phyloP scores from a whole-genome alignment of 2,888 invertebrate genomes.

The Augiades crinisus region DNA sequence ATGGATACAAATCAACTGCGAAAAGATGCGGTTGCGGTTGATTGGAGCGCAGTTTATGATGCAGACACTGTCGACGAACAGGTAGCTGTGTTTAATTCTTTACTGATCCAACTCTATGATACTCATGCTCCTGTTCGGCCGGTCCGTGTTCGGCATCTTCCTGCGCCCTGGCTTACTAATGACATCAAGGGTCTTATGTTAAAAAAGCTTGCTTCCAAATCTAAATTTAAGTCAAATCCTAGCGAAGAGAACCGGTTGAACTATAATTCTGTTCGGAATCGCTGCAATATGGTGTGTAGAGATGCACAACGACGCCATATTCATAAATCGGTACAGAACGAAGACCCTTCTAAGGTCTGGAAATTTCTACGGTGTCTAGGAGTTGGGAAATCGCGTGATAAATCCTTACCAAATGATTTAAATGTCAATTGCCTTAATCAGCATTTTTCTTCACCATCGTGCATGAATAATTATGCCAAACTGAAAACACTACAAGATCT shows the following conservation, averaged over 20 bases:
- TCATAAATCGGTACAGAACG: no score
- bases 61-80: slow-evolving; percentile 10
- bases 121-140: slow-evolving; percentile 18
- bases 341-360: slow-evolving; percentile 1
- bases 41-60: no score
- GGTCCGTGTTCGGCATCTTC: slow-evolving; percentile 14
- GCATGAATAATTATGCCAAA: no score
- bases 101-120: slow-evolving; percentile 7
- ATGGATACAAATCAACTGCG: not conserved
- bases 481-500: no score
- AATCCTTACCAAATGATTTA: not conserved
- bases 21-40: no score
- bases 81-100: slow-evolving; percentile 9
- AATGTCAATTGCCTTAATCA: not conserved
- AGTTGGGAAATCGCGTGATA: not conserved
- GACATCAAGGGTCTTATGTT: not conserved
- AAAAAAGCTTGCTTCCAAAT: not conserved
- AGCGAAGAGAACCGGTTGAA: not conserved
- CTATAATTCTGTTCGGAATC: no score
- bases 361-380: slow-evolving; percentile 12
- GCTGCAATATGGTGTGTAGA: no score
- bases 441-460: no score
- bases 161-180: slow-evolving; percentile 22
- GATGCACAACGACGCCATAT: no score
- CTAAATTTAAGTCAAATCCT: not conserved